Evolutionary conservation across 1,140 invertebrate genomes (phyloP).

Genomic region (Drosophila obscura): DNA sequence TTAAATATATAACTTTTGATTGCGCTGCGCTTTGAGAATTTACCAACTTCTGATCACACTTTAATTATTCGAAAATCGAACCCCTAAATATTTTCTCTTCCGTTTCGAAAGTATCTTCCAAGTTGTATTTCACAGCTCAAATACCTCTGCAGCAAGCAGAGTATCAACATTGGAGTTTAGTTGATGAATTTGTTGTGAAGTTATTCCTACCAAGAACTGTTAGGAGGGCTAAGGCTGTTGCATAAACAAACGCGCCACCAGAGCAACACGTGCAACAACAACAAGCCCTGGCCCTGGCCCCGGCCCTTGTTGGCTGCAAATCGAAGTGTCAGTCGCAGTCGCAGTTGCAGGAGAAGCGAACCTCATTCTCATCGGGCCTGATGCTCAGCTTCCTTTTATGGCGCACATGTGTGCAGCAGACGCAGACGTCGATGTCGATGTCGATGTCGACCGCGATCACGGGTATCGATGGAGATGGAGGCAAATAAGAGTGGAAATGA

Average conservation of each 20-base stretch:
- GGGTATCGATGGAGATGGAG: neutral
- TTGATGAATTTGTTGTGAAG: conserved; percentile 76
- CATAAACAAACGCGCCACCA: conserved; percentile 66
- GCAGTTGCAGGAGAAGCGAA: conserved; percentile 38
- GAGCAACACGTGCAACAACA: conserved; percentile 75
- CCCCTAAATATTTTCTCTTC: neutral
- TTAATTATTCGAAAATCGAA: too few relatives aligned
- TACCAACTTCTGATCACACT: too few relatives aligned
- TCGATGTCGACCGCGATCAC: conserved; percentile 16
- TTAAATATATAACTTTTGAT: too few relatives aligned
- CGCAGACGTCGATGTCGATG: conserved; percentile 11
- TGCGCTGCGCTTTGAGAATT: too few relatives aligned
- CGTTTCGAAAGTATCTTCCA: too few relatives aligned
- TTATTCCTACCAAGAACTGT: conserved; percentile 74
- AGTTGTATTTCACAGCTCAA: neutral
- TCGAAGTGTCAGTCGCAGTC: conserved; percentile 76
- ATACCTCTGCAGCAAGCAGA: conserved; percentile 4
- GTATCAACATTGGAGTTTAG: conserved; percentile 31
- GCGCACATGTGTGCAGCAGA: conserved; percentile 78
- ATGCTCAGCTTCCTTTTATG: conserved; percentile 64
- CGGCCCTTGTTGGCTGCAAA: conserved; percentile 52
- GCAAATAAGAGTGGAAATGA: conserved; percentile 1
- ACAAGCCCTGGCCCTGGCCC: conserved; percentile 19
- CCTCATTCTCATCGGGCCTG: conserved; percentile 13
- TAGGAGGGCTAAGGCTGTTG: conserved; percentile 51